These are phyloP conservation scores for Petrocephalus zakoni DNA, from an alignment of 2,113 vertebrate species.

Conservation along the genomic window DNA sequence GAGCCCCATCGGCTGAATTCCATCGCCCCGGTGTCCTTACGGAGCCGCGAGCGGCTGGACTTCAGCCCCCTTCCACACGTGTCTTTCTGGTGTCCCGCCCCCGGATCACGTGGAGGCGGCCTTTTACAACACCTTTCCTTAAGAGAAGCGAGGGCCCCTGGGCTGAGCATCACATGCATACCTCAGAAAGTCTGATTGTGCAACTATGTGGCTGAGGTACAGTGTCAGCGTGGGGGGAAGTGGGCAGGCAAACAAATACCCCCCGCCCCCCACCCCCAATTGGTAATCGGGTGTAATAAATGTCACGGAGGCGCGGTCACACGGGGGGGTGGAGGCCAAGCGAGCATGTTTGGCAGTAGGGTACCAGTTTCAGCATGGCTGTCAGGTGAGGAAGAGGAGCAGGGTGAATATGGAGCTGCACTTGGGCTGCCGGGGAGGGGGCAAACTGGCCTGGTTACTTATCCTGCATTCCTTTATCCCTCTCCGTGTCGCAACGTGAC, in stretches of 20 bases:
- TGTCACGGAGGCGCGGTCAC: neutral
- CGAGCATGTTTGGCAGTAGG: neutral
- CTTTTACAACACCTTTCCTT: neutral
- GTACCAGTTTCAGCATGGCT: neutral
- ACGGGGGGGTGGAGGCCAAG: neutral
- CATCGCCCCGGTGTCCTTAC: neutral
- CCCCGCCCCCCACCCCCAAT: neutral
- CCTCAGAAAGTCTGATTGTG: neutral
- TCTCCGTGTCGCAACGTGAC: too few relatives aligned
- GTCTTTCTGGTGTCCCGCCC: neutral
- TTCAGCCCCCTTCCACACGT: neutral
- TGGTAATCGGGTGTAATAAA: neutral
- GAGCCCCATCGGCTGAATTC: neutral
- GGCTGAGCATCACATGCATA: neutral
- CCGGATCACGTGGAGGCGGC: neutral
- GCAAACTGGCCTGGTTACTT: neutral
- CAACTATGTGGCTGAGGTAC: neutral
- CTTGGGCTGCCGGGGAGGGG: neutral
- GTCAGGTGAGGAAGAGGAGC: neutral
- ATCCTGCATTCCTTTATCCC: too few relatives aligned
- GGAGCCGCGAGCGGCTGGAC: neutral
- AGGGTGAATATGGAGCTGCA: neutral
- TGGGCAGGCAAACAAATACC: neutral
- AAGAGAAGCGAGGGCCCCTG: neutral
- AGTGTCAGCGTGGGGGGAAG: neutral